A percentile compares a stretch with the other conserved stretches of the same genome.
Conservation (phyloP, 2,797 vertebrate species). For the Manis javanica region DNA sequence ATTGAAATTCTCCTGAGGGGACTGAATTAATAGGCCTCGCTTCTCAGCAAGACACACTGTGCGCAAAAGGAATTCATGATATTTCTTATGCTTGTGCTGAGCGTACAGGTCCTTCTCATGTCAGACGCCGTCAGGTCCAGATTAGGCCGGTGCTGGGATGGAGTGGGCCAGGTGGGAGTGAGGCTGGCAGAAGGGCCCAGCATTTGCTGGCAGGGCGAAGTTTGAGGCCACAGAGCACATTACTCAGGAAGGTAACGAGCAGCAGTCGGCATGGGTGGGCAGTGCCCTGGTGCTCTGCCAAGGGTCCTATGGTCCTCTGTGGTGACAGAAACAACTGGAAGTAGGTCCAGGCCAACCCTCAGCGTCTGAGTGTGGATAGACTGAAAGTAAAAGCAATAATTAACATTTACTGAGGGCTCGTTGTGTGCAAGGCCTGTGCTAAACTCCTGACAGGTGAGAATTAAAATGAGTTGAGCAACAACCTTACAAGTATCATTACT, state of each 20-base stretch:
- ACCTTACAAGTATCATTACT: too few species aligned
- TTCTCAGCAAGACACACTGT: not conserved
- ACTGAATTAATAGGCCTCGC: not conserved
- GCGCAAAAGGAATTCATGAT: not conserved
- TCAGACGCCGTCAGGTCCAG: not conserved
- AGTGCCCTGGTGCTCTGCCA: too few species aligned
- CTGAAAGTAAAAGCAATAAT: not conserved
- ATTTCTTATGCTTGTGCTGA: not conserved
- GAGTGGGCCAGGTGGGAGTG: not conserved
- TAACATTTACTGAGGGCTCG: not conserved
- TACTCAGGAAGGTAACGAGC: not conserved
- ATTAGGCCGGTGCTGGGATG: not conserved
- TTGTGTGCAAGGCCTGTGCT: not conserved
- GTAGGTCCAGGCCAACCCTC: too few species aligned
- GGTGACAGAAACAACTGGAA: not conserved
- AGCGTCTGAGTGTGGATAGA: not conserved
- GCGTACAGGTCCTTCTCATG: not conserved
- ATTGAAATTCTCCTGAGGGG: not conserved
- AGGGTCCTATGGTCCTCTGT: not conserved
- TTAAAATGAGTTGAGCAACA: too few species aligned
- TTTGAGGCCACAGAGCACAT: too few species aligned
- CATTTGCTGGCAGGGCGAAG: too few species aligned
- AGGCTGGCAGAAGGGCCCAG: too few species aligned
- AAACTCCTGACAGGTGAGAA: not conserved
- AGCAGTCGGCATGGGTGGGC: not conserved